Base-by-base conservation (phyloP, 2,888 invertebrate genomes). In the Drosophila peninsularis region DNA sequence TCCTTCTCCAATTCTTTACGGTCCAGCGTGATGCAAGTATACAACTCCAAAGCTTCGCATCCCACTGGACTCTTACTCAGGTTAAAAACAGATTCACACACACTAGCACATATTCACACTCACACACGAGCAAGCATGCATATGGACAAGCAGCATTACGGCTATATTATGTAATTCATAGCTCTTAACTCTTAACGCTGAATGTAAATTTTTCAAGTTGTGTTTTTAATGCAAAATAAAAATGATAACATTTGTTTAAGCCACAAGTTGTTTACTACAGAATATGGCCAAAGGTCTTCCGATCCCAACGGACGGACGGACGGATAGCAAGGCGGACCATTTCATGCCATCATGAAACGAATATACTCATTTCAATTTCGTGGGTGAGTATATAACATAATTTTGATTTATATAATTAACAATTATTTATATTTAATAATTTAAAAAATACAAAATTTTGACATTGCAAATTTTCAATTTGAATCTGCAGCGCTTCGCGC, bases 121-220 rank as follows among this genome's bases (percentile, higher is more conserved):
- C 24, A 44, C 17, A 37, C 27, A 61, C 11, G 44, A 42, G 55
- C 14, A 62, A 13, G 41, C 21, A 56, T 7, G 54, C 32, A 62
- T 21, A 36, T 49, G 49, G 41, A 68, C 36, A 63, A 58, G 42
- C 47, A 61, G 62, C 45, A 57, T 53, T 69, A 68, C 67, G 55
- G 47, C 60, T 69, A 78, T 74, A 76, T 60, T 71, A 61, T 60
- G 49, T 70, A 75, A 75, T 77, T 78, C 61, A 50, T 75, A 75
- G 75, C 52, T 69, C 39, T 66, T 63, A 50, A 55, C 44, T 67
- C 47, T 61, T 56, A 57, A 73, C 62, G 66, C 68, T 62, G 61
- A 71, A 56, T 79, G 64, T 74, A 82, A 19, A 82, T 72, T 75
- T 79, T 70, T 57, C 62, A 80, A 75, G 83, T 86, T 83, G 81